Percentiles rank a stretch among this genome's conserved stretches.
phyloP scores from a whole-genome alignment of 2,113 vertebrate genomes.

The Meriones unguiculatus region DNA sequence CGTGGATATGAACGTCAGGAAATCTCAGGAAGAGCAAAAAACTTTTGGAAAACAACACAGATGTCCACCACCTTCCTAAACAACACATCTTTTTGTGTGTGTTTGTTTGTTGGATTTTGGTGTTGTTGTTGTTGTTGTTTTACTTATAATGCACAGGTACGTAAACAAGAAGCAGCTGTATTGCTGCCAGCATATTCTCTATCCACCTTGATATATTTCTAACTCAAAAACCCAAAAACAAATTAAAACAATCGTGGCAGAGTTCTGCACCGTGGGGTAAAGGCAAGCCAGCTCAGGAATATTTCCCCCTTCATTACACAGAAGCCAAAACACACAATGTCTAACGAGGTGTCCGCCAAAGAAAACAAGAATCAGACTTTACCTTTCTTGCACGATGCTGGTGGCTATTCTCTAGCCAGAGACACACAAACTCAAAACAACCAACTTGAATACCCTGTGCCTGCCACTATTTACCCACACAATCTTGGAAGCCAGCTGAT shows the following conservation, averaged over 20 bases:
- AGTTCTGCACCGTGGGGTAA: neutral
- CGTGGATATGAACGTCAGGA: neutral
- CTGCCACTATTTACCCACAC: slow-evolving; percentile 24
- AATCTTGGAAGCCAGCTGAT: neutral
- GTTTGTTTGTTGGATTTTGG: neutral
- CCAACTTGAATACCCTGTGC: neutral
- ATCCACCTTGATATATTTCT: neutral
- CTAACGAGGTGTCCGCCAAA: neutral
- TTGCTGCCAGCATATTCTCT: neutral
- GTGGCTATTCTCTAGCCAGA: slow-evolving; percentile 51
- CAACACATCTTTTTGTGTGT: neutral
- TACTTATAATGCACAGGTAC: neutral
- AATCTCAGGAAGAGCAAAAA: neutral
- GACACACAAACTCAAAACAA: slow-evolving; percentile 17
- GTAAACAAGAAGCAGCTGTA: neutral
- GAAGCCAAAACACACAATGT: neutral
- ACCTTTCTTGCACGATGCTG: neutral
- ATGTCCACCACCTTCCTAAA: neutral
- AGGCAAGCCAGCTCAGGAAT: neutral
- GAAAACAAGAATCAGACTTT: neutral
- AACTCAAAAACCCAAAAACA: neutral
- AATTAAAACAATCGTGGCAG: neutral
- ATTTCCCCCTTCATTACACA: neutral
- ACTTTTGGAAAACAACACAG: slow-evolving; percentile 32
- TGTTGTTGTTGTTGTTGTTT: neutral